Conservation (phyloP, 2,797 vertebrate genomes). For the Cirrhinus mrigala region DNA sequence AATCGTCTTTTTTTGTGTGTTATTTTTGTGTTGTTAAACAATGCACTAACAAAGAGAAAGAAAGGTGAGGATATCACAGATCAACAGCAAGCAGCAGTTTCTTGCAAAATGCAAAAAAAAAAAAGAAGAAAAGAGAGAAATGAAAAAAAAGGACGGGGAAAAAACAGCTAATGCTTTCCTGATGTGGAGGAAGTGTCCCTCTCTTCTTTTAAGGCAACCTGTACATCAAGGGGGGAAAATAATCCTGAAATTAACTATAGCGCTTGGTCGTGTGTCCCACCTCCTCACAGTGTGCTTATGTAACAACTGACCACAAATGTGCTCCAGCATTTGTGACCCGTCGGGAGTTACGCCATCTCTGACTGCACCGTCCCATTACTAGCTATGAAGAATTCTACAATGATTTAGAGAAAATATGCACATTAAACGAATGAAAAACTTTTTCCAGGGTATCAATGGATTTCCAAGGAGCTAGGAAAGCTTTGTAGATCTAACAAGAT, state of each 20-base stretch:
- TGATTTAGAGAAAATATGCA: neutral
- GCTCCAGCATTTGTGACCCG: conserved; percentile 71
- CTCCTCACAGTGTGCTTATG: conserved; percentile 44
- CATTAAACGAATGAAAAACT: neutral
- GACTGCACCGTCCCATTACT: conserved; percentile 42
- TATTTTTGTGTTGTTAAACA: neutral
- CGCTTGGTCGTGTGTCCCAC: conserved; percentile 54
- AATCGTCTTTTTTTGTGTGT: neutral
- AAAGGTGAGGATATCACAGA: neutral
- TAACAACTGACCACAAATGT: conserved; percentile 73
- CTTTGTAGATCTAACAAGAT: neutral
- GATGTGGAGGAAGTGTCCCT: conserved; percentile 23
- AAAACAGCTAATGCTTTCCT: conserved; percentile 39
- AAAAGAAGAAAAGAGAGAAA: neutral
- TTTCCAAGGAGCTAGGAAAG: neutral
- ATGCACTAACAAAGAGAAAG: conserved; percentile 4
- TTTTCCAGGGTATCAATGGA: neutral
- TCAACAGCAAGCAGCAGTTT: conserved; percentile 13
- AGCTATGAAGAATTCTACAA: conserved; percentile 50
- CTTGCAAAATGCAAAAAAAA: neutral
- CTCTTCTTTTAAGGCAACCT: conserved; percentile 37
- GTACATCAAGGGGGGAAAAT: conserved; percentile 9
- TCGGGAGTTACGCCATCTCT: conserved; percentile 52
- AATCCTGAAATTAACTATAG: conserved; percentile 60
- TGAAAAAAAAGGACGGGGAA: neutral